Evolutionary conservation across 64 coral and sea anemone genomes (phyloP), one percentile per base, ranked within the genome.

Genomic region (Montipora foliosa): DNA sequence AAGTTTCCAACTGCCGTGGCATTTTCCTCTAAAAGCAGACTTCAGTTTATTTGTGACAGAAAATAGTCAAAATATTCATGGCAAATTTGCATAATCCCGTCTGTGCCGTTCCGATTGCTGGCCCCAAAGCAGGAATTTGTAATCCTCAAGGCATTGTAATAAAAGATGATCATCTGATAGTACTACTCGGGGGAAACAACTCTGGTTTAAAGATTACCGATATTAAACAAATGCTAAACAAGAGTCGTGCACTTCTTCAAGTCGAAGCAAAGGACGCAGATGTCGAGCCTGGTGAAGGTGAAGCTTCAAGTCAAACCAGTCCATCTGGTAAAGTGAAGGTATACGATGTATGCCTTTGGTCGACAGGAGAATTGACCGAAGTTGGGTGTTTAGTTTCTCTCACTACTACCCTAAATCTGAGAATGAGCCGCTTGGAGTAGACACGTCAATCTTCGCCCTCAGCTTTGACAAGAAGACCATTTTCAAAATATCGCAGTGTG

Each of bases 81-180:
- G 90, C 90, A 47, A 84, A 92, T 64, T 85, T 92, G 46, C 90
- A 92, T 47, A 92, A 92, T 49, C 79, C 90, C 5, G 79, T 91
- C 14, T 91, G 62, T 22, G 49, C 37, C 25, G 22, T 91, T 46
- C 90, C 78, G 11, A 44, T 91, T 49, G 90, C 68, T 57, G 90
- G 67, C 13, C 66, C 90, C 48, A 91, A 83, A 74, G 48, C 64
- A 75, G 79, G 79, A 49, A 75, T 91, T 22, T 83, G 8, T 83
- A 13, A 22, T 15, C 90, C 90, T 50, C 48, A 17, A 58, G 90
- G 90, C 13, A 75, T 92, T 58, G 79, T 83, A 9, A 24, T 83
- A 17, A 49, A 69, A 70, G 17, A 76, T 77, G 55, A 92, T 71
- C 51, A 92, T 61, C 49, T 85, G 44, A 47, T 85, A 55, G 71